These are phyloP conservation scores for Agriopis leucophaearia DNA, from an alignment of 2,888 invertebrate species.

Conservation along the genomic window DNA sequence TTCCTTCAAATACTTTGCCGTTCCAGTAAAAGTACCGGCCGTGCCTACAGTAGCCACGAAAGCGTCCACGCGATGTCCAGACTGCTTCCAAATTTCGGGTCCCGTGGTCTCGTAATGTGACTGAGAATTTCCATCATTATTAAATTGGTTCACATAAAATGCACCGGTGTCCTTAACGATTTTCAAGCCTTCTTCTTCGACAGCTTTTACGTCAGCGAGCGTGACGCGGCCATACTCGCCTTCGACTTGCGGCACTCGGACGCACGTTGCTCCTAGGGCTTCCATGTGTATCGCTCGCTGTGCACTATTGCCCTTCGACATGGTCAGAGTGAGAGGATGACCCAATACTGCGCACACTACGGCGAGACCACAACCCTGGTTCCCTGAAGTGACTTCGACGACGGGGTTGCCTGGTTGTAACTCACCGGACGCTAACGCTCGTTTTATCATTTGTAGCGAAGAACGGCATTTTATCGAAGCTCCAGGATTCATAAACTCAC, in stretches of 20 bases:
- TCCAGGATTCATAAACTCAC: constrained; percentile 82
- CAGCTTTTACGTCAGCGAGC: constrained; percentile 71
- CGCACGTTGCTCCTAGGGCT: constrained; percentile 76
- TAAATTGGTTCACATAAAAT: constrained; percentile 77
- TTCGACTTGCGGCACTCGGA: constrained; percentile 78
- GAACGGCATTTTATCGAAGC: constrained; percentile 80
- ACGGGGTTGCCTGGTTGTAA: constrained; percentile 71
- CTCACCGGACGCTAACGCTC: constrained; percentile 65
- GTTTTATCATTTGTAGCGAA: constrained; percentile 72
- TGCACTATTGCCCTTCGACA: constrained; percentile 79
- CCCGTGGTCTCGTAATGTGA: constrained; percentile 78
- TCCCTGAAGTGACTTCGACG: constrained; percentile 78
- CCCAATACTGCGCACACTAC: constrained; percentile 77
- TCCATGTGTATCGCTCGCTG: constrained; percentile 81
- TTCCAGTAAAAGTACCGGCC: constrained; percentile 76
- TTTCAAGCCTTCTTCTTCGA: constrained; percentile 68
- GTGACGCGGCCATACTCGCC: constrained; percentile 80
- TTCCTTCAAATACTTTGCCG: constrained; percentile 75
- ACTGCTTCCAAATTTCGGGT: constrained; percentile 81
- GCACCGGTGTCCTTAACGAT: constrained; percentile 69
- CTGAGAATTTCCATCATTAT: constrained; percentile 66
- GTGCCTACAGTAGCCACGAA: constrained; percentile 79
- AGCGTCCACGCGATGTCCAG: constrained; percentile 75
- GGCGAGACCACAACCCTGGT: constrained; percentile 80
- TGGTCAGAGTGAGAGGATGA: constrained; percentile 76